These are phyloP conservation scores for Euglossa dilemma DNA, from an alignment of 1,140 invertebrate genomes.

Conservation along the genomic window DNA sequence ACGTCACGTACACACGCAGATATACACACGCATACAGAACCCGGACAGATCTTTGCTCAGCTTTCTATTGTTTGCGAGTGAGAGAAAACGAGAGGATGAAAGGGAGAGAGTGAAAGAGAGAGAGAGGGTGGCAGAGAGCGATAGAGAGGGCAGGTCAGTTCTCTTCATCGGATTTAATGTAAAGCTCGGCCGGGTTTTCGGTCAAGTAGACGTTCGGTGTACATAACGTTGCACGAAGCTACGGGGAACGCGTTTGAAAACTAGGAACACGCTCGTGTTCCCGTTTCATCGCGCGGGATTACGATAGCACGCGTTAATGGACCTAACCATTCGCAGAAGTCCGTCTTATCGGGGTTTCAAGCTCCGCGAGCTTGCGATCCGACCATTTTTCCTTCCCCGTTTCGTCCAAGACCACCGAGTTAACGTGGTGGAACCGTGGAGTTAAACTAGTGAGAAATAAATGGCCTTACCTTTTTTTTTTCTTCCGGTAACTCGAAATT, in stretches of 20 bases:
- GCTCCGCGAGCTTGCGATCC: no score
- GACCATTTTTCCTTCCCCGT: no score
- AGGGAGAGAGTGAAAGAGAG: constrained; percentile 10
- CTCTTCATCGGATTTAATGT: constrained; percentile 67
- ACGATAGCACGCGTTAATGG: not conserved
- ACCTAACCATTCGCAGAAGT: not conserved
- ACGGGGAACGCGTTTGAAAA: not conserved
- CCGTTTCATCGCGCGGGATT: not conserved
- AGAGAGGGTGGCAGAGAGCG: constrained; percentile 5
- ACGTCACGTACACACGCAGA: not conserved
- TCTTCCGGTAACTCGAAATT: no score
- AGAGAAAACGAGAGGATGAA: not conserved
- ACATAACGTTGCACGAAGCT: constrained; percentile 71
- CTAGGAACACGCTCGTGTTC: not conserved
- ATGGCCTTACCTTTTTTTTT: no score
- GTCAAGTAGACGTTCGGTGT: constrained; percentile 76
- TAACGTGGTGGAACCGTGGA: no score
- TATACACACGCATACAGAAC: not conserved
- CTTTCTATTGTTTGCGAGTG: constrained; percentile 74
- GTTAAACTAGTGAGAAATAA: no score
- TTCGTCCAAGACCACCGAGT: no score
- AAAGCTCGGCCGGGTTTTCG: constrained; percentile 59
- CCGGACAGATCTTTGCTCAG: constrained; percentile 79
- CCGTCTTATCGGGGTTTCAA: not conserved
- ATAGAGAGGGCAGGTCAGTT: constrained; percentile 65